Base-by-base conservation (phyloP, 2,797 vertebrate genomes). In the Otolemur crassicaudatus region DNA sequence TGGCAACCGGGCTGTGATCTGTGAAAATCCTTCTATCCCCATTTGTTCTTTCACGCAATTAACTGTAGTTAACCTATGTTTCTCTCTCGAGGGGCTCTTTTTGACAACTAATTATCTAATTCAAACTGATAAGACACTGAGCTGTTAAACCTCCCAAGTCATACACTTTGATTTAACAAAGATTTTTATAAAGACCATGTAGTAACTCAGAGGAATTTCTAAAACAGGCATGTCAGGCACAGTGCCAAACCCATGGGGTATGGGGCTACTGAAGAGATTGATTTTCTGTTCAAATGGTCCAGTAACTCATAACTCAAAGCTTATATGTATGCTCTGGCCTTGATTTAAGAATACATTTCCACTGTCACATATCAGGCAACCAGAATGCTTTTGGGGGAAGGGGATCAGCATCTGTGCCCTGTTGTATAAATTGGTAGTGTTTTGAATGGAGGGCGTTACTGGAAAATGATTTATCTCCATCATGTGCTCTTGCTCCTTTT, bases 41-140 rank as follows among this genome's bases (percentile, higher is more conserved):
- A 16, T 86, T 72, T 86, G 70, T 79, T 76, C 90, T 94, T 94
- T 75, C 88, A 49, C 79, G 92, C 91, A 96, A 93, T 96, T 97
- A 97, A 94, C 88, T 91, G 76, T 96, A 93, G 69, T 97, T 96
- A 97, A 97, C 93, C 94, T 83, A 77, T 80, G 93, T 88, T 95
- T 92, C 96, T 86, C 82, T 96, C 95, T 95, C 86, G 58, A 46
- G 85, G 75, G 92, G 37, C 69, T 90, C 91, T 81, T 96, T 92
- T 23, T 95, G 96, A 97, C 92, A 95, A 88, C 94, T 97, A 97
- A 97, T 97, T 97, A 96, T 97, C 91, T 97, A 97, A 96, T 95
- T 90, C 90, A 86, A 95, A 72, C 73, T 94, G 97, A 89, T 97
- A 95, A 65, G 91, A 95, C 92, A 85, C 77, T 56, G 17, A 25